Evolutionary conservation across 2,113 vertebrate species (phyloP), one percentile per base, ranked within the genome.

Genomic region (Pelmatolapia mariae): DNA sequence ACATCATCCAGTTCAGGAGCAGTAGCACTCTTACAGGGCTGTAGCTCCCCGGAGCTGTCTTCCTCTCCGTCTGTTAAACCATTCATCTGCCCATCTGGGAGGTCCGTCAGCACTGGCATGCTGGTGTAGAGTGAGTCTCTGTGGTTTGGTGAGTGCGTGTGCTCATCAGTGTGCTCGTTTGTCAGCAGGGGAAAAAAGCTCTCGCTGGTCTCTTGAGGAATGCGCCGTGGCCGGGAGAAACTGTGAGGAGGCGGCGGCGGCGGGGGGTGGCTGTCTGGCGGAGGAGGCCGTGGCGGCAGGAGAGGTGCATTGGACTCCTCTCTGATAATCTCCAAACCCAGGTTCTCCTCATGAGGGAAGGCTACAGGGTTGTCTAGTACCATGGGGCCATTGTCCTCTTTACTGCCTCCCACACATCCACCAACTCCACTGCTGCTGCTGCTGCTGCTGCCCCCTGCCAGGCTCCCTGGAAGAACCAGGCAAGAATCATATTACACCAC

Each of bases 71-170:
- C 96, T 1, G 97, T 96, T 76, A 96, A 88, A 38, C 96, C 96
- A 31, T 96, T 96, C 91, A 96, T 93, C 91, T 95, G 95, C 83
- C 88, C 93, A 8, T 96, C 96, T 1, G 98, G 97, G 94, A 97
- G 96, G 90, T 98, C 98, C 9, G 97, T 97, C 94, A 99, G 96
- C 0, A 97, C 96, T 1, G 99, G 99, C 98, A 99, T 98, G 96
- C 98, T 99, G 95, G 98, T 98, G 91, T 98, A 99, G 86, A 99
- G 97, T 81, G 98, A 98, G 97, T 99, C 98, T 97, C 98, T 97
- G 89, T 97, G 97, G 71, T 97, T 97, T 1, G 98, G 95, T 11
- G 95, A 96, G 7, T 95, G 95, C 12, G 94, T 85, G 88, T 94
- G 93, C 82, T 98, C 97, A 56, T 98, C 98, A 2, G 96, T 97